phyloP scores from a whole-genome alignment of 2,797 vertebrate species.

The Chaetophractus vellerosus region DNA sequence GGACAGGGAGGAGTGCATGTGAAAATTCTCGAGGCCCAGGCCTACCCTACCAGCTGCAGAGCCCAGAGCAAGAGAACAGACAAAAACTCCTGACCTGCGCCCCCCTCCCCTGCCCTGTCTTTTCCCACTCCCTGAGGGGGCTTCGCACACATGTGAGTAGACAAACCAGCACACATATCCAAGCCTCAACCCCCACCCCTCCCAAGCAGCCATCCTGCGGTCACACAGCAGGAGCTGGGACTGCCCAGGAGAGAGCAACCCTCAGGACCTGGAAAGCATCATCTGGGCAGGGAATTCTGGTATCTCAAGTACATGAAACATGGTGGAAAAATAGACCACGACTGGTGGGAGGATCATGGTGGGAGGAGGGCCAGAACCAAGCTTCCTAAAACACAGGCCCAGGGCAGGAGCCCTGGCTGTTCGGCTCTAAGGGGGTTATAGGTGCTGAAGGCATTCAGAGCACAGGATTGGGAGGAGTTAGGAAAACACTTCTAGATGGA shows the following conservation, averaged over 20 bases:
- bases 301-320: background rate
- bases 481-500: background rate
- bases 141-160: background rate
- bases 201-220: background rate
- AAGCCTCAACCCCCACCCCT: too few species aligned
- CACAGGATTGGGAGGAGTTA: background rate
- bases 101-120: background rate
- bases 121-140: background rate
- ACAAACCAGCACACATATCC: background rate
- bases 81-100: background rate
- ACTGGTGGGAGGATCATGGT: accelerated
- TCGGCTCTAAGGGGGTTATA: background rate
- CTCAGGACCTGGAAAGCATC: background rate
- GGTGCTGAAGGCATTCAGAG: background rate
- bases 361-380: background rate
- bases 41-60: background rate
- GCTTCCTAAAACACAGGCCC: background rate
- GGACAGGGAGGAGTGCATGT: background rate
- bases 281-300: background rate
- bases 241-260: background rate
- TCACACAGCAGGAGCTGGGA: background rate
- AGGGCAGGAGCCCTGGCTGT: background rate
- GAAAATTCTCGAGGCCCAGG: background rate
- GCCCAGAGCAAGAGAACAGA: background rate
- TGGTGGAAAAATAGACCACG: background rate